Conservation (phyloP, 2,888 invertebrate species). For the Steinernema scapterisci region DNA sequence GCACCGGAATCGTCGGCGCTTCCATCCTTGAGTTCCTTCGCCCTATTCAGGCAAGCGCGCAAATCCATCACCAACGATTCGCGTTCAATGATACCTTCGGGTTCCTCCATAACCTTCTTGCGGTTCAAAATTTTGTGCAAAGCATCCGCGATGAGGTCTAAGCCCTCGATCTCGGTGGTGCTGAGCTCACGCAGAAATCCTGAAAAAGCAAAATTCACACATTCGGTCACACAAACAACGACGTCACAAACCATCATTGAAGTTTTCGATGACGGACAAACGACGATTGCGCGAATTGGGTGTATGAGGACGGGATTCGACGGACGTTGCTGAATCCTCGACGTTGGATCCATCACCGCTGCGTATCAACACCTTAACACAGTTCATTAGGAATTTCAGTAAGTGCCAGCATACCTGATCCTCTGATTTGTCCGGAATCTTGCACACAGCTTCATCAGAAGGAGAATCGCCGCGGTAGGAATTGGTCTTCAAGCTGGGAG, state of each 20-base stretch:
- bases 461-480: too few species aligned
- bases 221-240: neutral
- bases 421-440: too few species aligned
- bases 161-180: slow-evolving; percentile 34
- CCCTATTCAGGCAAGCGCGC: slow-evolving; percentile 2
- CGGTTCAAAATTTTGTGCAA: slow-evolving; percentile 37
- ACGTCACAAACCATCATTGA: slow-evolving; percentile 5
- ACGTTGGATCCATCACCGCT: neutral
- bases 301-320: neutral
- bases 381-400: too few species aligned
- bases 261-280: neutral
- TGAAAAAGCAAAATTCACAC: slow-evolving; percentile 26
- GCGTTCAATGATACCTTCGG: slow-evolving; percentile 40
- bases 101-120: slow-evolving; percentile 34
- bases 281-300: neutral
- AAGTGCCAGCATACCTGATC: too few species aligned
- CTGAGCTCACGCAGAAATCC: slow-evolving; percentile 34
- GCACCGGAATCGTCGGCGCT: too few species aligned
- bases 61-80: slow-evolving; percentile 37
- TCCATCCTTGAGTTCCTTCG: neutral
- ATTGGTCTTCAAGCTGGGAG: too few species aligned
- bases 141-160: slow-evolving; percentile 30
- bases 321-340: too few species aligned
- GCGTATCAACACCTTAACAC: too few species aligned
- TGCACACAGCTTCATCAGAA: too few species aligned